Evolutionary conservation across 2,797 vertebrate genomes (phyloP), one percentile per base, ranked within the genome.

Genomic region (Aphelocoma californica): DNA sequence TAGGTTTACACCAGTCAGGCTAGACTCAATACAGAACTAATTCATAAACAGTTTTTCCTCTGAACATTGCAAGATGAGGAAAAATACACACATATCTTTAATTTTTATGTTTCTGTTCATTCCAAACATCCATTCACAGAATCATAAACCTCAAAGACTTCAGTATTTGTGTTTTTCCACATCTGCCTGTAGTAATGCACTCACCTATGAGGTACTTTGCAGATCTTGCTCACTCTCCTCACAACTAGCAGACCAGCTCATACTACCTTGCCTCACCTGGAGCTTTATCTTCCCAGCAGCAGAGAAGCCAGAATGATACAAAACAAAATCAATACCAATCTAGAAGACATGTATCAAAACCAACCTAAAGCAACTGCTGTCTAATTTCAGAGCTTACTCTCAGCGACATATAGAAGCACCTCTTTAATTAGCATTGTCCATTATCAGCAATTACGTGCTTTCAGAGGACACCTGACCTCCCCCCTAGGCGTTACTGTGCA

Each of bases 1-100:
- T 16, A 81, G 7, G 23, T 73, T 91, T 78, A 36, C 34, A 34
- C 45, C 28, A 56, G 20, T 42, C 56, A 47, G 54, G 34, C 65
- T 42, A 71, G 40, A 67, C 45, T 82, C 57, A 84, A 53, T 29
- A 69, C 7, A 66, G 28, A 34, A 47, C n/a, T 83, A 45, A 71
- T 24, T 57, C 17, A 74, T 80, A 92, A 53, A 4, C 19, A 71
- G 26, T 19, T 74, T 89, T 54, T 47, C 20, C 56, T 86, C 50
- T 71, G 16, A 92, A 7, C 23, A 26, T 13, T 58, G 10, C 25
- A 71, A 86, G 14, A 58, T 18, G 26, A 24, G 24, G 25, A 34
- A 78, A 83, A 80, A 13, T 34, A 42, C 4, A 8, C 1, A 15
- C 0, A 1, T 2, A 2, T 1, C 1, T 6, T 21, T 31, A 51